A percentile compares a stretch with the other conserved stretches of the same genome.
phyloP scores from a whole-genome alignment of 1,140 invertebrate genomes.

The Diachasmimorpha longicaudata region DNA sequence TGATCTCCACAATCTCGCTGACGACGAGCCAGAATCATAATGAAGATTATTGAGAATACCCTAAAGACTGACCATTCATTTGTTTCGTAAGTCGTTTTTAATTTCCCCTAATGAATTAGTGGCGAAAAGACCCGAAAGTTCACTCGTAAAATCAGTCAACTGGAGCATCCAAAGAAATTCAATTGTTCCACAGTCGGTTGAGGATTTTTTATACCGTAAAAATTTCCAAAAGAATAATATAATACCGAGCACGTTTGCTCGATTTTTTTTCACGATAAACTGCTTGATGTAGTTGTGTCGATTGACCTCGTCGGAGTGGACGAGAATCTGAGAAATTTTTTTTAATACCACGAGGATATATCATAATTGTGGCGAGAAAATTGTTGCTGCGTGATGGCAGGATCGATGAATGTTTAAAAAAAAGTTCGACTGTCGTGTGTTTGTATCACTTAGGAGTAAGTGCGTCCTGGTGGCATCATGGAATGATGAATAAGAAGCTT shows the following conservation, averaged over 20 bases:
- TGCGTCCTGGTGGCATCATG: background rate
- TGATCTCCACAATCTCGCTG: conserved; percentile 78
- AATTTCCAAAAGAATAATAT: background rate
- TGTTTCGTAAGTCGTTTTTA: conserved; percentile 19
- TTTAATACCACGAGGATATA: background rate
- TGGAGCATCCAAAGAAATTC: conserved; percentile 18
- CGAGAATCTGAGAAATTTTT: background rate
- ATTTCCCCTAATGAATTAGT: background rate
- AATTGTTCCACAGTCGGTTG: background rate
- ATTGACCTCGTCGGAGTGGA: too few species aligned
- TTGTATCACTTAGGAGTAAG: background rate
- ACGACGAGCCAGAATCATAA: conserved; percentile 60
- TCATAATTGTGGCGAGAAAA: background rate
- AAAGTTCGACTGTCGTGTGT: background rate
- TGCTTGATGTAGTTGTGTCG: background rate
- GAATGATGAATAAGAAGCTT: conserved; percentile 15
- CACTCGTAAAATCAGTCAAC: background rate
- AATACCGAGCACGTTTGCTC: background rate
- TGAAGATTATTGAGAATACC: conserved; percentile 25
- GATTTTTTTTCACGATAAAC: background rate
- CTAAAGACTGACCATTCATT: conserved; percentile 28
- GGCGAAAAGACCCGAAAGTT: background rate
- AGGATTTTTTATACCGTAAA: background rate
- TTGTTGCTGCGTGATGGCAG: background rate
- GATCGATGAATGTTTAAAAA: background rate